These are phyloP conservation scores for Pelvicachromis taeniatus DNA, from an alignment of 2,113 vertebrate species.

Conservation along the genomic window DNA sequence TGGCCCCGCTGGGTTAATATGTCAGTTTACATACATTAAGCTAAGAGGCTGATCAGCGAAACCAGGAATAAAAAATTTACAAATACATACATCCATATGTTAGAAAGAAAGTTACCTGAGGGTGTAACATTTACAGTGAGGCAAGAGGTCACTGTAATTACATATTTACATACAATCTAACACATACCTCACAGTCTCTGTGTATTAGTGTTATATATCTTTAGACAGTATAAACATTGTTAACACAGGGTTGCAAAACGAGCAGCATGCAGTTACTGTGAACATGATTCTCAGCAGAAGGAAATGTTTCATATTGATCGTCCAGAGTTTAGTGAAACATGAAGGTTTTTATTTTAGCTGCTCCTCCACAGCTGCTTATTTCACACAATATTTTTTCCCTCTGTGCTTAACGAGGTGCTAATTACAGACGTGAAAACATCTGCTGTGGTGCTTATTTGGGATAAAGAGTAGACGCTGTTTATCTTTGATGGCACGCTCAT, in stretches of 20 bases:
- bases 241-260: background rate
- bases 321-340: background rate
- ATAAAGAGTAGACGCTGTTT: background rate
- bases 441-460: background rate
- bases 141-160: background rate
- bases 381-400: background rate
- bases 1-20: too few species aligned
- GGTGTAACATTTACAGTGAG: background rate
- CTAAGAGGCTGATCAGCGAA: background rate
- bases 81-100: background rate
- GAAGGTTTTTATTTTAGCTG: background rate
- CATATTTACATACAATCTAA: background rate
- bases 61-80: background rate
- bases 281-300: background rate
- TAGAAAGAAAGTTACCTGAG: background rate
- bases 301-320: background rate
- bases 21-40: too few species aligned
- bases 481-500: background rate
- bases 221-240: background rate
- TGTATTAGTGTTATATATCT: background rate
- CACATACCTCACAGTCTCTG: background rate
- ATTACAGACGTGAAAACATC: conserved; percentile 10
- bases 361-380: background rate
- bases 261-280: background rate
- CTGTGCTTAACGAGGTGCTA: background rate